Conservation (phyloP, 2,888 invertebrate species). For the Trachelus tabidus region DNA sequence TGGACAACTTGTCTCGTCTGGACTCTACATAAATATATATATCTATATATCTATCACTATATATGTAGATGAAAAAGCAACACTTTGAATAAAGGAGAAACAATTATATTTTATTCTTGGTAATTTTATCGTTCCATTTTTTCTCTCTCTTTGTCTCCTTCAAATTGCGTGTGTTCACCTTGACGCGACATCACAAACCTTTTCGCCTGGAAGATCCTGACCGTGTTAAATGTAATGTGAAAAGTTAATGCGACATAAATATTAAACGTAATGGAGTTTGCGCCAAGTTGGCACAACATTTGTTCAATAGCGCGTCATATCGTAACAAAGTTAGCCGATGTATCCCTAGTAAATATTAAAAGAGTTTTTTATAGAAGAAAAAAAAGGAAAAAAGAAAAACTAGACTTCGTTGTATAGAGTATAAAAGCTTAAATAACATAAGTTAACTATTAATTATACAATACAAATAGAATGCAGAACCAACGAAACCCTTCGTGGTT, state of each 20-base stretch:
- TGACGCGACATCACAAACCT: background rate
- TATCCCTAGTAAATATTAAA: background rate
- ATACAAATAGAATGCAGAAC: conserved; percentile 29
- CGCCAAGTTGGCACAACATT: background rate
- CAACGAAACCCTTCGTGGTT: background rate
- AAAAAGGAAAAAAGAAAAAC: background rate
- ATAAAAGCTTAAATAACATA: background rate
- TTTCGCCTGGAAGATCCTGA: background rate
- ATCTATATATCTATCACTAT: background rate
- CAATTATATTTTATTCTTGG: background rate
- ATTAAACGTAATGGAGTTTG: background rate
- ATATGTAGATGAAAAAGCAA: background rate
- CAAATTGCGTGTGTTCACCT: background rate
- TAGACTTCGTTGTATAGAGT: background rate
- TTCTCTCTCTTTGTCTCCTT: background rate
- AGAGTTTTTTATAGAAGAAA: background rate
- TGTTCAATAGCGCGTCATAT: background rate
- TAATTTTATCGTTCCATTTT: background rate
- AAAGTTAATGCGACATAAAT: background rate
- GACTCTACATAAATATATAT: background rate
- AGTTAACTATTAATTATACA: conserved; percentile 35
- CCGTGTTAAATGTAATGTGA: background rate
- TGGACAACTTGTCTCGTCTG: background rate
- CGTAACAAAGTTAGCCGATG: background rate
- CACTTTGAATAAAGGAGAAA: background rate